phyloP scores from a whole-genome alignment of 2,113 vertebrate genomes.

The Verasper variegatus region DNA sequence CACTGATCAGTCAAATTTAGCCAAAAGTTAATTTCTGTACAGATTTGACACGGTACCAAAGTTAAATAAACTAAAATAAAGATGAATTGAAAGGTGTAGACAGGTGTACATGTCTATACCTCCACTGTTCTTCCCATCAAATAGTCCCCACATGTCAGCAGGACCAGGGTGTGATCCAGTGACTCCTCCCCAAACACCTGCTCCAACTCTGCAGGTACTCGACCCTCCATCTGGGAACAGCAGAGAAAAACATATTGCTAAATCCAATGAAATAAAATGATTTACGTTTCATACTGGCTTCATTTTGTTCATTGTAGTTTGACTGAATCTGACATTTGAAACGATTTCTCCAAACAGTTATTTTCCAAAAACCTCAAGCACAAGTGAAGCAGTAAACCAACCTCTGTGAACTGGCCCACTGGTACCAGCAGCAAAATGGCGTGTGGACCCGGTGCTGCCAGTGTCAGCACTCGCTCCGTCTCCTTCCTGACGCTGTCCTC shows the following conservation, averaged over 20 bases:
- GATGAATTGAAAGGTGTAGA: neutral
- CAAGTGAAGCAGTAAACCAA: constrained; percentile 20
- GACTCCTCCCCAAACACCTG: constrained; percentile 72
- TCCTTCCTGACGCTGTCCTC: constrained; percentile 71
- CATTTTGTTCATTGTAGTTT: neutral
- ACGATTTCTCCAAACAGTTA: neutral
- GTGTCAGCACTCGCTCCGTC: constrained; percentile 60
- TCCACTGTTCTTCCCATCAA: constrained; percentile 65
- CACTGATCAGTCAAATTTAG: neutral
- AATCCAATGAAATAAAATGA: neutral
- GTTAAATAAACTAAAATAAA: neutral
- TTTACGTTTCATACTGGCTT: too few relatives aligned
- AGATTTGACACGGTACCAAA: neutral
- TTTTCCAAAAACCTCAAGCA: neutral
- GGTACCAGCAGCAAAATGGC: constrained; percentile 81
- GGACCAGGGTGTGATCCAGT: constrained; percentile 76
- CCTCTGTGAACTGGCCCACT: constrained; percentile 81
- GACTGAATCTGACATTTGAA: neutral
- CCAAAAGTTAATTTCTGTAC: neutral
- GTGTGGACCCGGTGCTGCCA: constrained; percentile 71
- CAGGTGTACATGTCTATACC: constrained; percentile 48
- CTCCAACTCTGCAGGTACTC: constrained; percentile 73
- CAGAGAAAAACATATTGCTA: neutral
- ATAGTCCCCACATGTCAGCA: constrained; percentile 85
- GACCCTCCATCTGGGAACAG: constrained; percentile 70